Conservation (phyloP, 92 coral and sea anemone genomes). For the Parazoanthus swiftii region DNA sequence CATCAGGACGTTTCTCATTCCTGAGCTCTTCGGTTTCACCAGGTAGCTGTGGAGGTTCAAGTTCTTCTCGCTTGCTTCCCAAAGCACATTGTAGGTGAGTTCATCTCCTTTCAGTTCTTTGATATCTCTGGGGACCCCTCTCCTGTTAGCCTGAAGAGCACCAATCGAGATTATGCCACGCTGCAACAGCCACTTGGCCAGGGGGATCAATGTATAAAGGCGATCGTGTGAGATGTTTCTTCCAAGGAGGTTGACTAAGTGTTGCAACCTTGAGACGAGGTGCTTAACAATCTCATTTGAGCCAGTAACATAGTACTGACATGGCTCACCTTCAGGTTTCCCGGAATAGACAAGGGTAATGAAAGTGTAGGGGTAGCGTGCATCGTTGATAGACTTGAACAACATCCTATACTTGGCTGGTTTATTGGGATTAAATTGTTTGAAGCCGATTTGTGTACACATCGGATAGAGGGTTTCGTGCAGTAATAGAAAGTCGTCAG, state of each 20-base stretch:
- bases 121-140: conserved; percentile 41
- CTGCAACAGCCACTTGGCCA: conserved; percentile 32
- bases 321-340: background rate
- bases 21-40: conserved; percentile 11
- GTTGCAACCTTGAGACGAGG: background rate
- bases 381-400: background rate
- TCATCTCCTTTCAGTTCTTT: conserved; percentile 10
- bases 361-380: background rate
- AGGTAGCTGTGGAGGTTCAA: conserved; percentile 32
- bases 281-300: background rate
- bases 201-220: conserved; percentile 25
- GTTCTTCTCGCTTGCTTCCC: conserved; percentile 39
- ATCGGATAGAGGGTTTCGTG: background rate
- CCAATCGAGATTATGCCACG: conserved; percentile 31
- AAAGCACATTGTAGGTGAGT: background rate
- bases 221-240: conserved; percentile 43
- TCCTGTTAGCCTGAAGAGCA: conserved; percentile 40
- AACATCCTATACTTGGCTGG: background rate
- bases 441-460: background rate
- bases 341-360: background rate
- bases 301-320: background rate
- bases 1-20: conserved; percentile 36
- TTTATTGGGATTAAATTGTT: background rate
- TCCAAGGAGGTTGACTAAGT: background rate
- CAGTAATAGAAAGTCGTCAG: background rate